Evolutionary conservation across 1,140 invertebrate genomes (phyloP), one percentile per base, ranked within the genome.

Genomic region (Oscheius sp.): DNA sequence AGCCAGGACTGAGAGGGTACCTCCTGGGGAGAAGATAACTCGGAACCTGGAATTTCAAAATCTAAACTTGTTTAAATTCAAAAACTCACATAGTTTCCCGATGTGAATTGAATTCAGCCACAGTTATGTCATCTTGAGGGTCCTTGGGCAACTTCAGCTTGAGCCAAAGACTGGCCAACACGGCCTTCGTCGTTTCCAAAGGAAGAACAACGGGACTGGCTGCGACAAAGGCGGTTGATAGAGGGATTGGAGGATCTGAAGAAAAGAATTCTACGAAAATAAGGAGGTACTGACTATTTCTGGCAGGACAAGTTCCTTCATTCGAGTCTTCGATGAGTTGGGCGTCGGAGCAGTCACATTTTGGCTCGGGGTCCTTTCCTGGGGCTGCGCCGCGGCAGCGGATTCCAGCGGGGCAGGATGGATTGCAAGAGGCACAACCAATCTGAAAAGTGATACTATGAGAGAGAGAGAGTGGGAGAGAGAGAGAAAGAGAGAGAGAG

Each of bases 91-190:
- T 49, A 28, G 69, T 71, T 23, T 71, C 69, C 42, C 69, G 23
- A 34, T 71, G 69, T 13, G 69, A 71, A 20, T 71, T 71, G 35
- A 71, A 71, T 29, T 71, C 61, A 34, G 61, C 69, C 31, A 71
- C 46, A 20, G 52, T 23, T 15, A 10, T 71, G 4, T 63, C 38
- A 3, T 34, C 38, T 64, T 34, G 28, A 26, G 34, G 34, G 15
- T 32, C 36, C 15, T 64, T 71, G 18, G 69, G 69, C 32, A 71
- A 38, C 18, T 35, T 35, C 23, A 71, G 36, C 35, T 71, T 71
- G 2, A 71, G 7, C 69, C 69, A 71, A 29, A 71, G 32, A 26
- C 36, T 26, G 26, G 36, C 42, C n/a, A 71, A 31, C 46, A 71
- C n/a, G 26, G 58, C 59, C 34, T 64, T 71, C 1, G 59, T 71